These are phyloP conservation scores for Mormyrus hasselquistii DNA, from an alignment of 2,797 vertebrate species.

Conservation along the genomic window DNA sequence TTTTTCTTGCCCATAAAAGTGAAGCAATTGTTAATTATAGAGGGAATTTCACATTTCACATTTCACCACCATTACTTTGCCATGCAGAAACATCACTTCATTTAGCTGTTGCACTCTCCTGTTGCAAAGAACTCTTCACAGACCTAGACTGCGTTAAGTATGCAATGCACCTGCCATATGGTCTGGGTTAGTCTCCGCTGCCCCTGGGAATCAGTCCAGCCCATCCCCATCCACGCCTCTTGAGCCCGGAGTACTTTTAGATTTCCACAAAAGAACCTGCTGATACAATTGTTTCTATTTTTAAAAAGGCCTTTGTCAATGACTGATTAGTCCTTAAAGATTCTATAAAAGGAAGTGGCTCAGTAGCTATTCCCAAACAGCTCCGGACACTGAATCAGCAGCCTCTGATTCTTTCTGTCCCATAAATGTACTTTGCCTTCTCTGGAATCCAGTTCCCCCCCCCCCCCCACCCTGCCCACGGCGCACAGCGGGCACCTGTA, in stretches of 20 bases:
- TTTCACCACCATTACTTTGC: neutral
- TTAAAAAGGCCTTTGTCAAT: constrained; percentile 11
- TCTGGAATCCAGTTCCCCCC: neutral
- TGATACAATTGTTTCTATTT: constrained; percentile 10
- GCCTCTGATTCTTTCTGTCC: neutral
- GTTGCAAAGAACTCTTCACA: neutral
- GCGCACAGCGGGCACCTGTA: neutral
- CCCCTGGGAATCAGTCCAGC: neutral
- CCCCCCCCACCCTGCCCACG: neutral
- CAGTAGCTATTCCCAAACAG: neutral
- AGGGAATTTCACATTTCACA: neutral
- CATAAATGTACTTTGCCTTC: neutral
- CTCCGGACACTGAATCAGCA: neutral
- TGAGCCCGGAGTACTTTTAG: neutral
- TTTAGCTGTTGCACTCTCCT: neutral
- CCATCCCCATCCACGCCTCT: neutral
- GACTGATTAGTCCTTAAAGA: constrained; percentile 6
- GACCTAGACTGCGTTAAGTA: neutral
- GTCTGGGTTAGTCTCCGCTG: neutral
- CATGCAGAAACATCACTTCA: neutral
- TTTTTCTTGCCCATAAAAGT: neutral
- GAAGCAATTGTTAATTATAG: neutral
- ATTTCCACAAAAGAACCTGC: neutral
- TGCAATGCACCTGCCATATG: neutral
- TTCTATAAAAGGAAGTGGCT: neutral